A percentile compares a stretch with the other conserved stretches of the same genome.
Evolutionary conservation across 2,888 invertebrate species (phyloP).

Genomic region (Amblyteles armatorius): DNA sequence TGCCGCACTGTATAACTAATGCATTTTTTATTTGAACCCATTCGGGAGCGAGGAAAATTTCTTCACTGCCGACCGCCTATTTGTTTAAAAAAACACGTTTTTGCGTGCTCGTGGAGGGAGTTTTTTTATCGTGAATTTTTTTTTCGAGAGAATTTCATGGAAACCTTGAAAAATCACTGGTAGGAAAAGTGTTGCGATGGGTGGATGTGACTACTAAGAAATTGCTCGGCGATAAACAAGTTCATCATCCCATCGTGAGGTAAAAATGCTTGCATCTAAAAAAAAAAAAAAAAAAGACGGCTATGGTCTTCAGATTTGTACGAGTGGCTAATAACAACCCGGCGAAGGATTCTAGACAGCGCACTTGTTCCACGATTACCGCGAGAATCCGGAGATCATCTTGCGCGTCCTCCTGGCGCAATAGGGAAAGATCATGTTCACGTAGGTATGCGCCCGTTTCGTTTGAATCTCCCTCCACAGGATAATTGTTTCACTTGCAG

Average conservation of each 20-base stretch:
- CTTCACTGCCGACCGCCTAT: background rate
- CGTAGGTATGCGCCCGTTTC: background rate
- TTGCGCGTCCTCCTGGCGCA: no score
- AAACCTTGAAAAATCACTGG: background rate
- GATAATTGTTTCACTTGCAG: slow-evolving; percentile 39
- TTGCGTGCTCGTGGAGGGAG: background rate
- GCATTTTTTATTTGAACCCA: slow-evolving; percentile 10
- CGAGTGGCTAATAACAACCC: no score
- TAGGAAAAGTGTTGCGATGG: background rate
- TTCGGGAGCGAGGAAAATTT: background rate
- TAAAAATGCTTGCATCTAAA: background rate
- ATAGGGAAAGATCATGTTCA: no score
- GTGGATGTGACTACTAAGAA: background rate
- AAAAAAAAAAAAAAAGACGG: no score
- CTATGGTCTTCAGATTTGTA: no score
- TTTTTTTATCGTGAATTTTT: background rate
- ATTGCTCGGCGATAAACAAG: background rate
- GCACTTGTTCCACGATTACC: no score
- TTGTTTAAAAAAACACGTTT: background rate
- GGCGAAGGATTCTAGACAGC: no score
- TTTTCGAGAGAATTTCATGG: background rate
- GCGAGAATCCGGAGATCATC: no score
- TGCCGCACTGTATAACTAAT: slow-evolving; percentile 20
- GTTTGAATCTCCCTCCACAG: background rate
- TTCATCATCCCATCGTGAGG: background rate